A percentile compares a stretch with the other conserved stretches of the same genome.
phyloP scores from a whole-genome alignment of 2,113 vertebrate species.

The Odocoileus hemionus region DNA sequence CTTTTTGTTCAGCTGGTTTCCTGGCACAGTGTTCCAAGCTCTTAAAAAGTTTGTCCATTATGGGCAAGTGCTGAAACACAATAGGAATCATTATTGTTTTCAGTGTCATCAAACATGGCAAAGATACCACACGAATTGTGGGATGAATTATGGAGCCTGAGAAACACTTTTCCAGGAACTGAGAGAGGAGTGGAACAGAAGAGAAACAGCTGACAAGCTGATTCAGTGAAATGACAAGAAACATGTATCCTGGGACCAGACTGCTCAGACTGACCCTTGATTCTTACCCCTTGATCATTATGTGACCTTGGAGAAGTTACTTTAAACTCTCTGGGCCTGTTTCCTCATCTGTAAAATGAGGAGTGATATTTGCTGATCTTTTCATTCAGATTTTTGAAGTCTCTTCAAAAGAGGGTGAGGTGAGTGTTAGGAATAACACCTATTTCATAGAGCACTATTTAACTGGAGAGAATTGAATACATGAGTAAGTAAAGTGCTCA shows the following conservation, averaged over 20 bases:
- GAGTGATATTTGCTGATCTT: not conserved
- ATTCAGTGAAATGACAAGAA: not conserved
- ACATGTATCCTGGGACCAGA: rapidly evolving
- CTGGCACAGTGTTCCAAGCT: not conserved
- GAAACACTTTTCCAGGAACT: constrained; percentile 11
- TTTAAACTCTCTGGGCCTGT: not conserved
- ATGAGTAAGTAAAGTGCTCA: not conserved
- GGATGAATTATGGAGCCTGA: not conserved
- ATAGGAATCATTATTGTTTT: not conserved
- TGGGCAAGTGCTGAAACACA: constrained; percentile 17
- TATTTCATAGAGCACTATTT: not conserved
- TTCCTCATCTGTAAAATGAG: not conserved
- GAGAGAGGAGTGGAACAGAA: not conserved
- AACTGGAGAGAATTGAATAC: not conserved
- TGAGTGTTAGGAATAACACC: not conserved
- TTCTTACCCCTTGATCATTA: not conserved
- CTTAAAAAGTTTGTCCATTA: constrained; percentile 31
- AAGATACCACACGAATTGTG: not conserved
- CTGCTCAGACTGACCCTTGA: not conserved
- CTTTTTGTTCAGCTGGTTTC: constrained; percentile 29
- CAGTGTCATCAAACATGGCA: not conserved
- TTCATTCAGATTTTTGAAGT: not conserved
- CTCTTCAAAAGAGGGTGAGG: not conserved
- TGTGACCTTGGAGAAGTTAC: not conserved
- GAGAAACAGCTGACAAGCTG: not conserved